Evolutionary conservation across 2,113 vertebrate genomes (phyloP).

Genomic region (Protobothrops flavoviridis): DNA sequence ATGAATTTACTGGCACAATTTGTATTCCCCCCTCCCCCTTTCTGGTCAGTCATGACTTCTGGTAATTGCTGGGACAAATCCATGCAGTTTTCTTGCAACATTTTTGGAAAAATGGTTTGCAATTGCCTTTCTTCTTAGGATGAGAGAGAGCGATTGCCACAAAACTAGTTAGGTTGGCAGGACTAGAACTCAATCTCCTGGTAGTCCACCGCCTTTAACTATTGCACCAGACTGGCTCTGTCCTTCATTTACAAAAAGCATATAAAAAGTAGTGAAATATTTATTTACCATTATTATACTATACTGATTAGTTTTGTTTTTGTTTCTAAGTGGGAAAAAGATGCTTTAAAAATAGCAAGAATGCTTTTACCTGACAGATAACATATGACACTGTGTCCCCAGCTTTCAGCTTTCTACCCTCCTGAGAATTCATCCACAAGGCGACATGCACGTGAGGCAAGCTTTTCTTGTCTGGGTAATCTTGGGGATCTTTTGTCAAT

Average conservation of each 20-base stretch:
- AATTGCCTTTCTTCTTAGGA: background rate
- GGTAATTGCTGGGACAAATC: background rate
- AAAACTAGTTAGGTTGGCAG: background rate
- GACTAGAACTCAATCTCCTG: background rate
- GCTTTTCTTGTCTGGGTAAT: constrained; percentile 96
- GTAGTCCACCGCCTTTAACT: background rate
- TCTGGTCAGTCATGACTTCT: background rate
- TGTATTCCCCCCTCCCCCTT: background rate
- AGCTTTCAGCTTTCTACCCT: constrained; percentile 88
- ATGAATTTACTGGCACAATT: background rate
- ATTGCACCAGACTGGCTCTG: background rate
- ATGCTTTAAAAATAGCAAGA: constrained; percentile 1
- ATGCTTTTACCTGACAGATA: constrained; percentile 89
- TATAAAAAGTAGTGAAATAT: background rate
- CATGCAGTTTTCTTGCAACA: background rate
- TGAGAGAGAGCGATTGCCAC: background rate
- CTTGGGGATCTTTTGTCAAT: constrained; percentile 95
- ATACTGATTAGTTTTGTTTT: background rate
- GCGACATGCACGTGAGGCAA: constrained; percentile 97
- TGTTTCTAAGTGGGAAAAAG: constrained; percentile 28
- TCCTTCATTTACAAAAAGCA: background rate
- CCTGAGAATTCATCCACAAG: constrained; percentile 97
- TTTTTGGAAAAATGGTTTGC: background rate
- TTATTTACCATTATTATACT: background rate
- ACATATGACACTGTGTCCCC: constrained; percentile 95